Evolutionary conservation across 2,113 vertebrate genomes (phyloP).

Genomic region (Phalacrocorax pelagicus): DNA sequence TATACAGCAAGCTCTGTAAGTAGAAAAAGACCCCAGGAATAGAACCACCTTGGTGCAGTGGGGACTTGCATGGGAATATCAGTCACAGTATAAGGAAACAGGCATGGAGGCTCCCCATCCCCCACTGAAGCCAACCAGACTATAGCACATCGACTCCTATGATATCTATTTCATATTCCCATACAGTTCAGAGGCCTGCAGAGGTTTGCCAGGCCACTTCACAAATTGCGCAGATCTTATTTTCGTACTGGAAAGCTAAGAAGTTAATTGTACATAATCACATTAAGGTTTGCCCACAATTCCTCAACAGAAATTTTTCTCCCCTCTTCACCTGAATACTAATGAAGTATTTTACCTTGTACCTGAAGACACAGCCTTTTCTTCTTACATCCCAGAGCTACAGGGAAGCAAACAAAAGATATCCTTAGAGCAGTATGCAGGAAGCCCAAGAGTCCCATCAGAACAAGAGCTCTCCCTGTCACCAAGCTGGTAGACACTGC

Average conservation of each 20-base stretch:
- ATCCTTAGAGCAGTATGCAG: neutral
- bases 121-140: neutral
- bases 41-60: neutral
- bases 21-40: neutral
- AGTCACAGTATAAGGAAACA: neutral
- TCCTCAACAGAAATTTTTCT: neutral
- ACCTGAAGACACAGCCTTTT: conserved; percentile 93
- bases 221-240: neutral
- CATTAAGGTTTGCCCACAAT: neutral
- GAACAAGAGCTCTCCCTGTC: neutral
- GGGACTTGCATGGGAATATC: neutral
- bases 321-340: neutral
- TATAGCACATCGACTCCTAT: neutral
- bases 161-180: neutral
- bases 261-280: neutral
- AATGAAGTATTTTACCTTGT: conserved; percentile 80
- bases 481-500: neutral
- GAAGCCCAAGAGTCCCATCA: neutral
- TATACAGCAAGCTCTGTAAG: neutral
- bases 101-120: neutral
- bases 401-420: neutral
- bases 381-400: conserved; percentile 96
- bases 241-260: neutral
- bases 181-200: neutral
- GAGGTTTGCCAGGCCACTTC: neutral